Evolutionary conservation across 2,888 invertebrate genomes (phyloP), one percentile per base, ranked within the genome.

Genomic region (Campoplex capitator): DNA sequence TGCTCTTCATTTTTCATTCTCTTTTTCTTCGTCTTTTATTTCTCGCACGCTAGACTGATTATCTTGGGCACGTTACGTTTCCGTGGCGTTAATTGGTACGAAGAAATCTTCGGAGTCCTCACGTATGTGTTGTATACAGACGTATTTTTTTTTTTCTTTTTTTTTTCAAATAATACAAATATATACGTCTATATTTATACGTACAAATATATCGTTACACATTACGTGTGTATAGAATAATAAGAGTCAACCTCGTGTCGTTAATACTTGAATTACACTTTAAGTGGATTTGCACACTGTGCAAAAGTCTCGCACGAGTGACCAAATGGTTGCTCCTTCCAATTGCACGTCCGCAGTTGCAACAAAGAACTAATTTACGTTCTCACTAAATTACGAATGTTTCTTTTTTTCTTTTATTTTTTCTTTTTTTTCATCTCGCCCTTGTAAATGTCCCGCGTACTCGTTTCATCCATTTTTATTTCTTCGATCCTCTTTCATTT

Each of bases 11-110:
- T 65, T 32, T 62, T 32, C 71, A 35, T 80, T 38, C 74, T 65
- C 65, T 65, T 80, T 51, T 81, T 54, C 28, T 67, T 79, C 65
- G 32, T 65, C 58, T 83, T 81, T 76, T 84, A 67, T 81, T 81
- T 86, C 81, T 85, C 73, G 81, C 88, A 87, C 87, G 87, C 88
- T 88, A 89, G 87, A 84, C 84, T 88, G 88, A 88, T 89, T 89
- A 89, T 89, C 88, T 89, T 86, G 88, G 87, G 88, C 87, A 84
- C 84, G 85, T 79, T 87, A 86, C 87, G 84, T 89, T 89, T 89
- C 87, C 87, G 85, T 82, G 85, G 87, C 87, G 87, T 89, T 90
- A 88, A 90, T 90, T 84, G 88, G 88, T 88, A 88, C 85, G 84
- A 87, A 90, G 90, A 90, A 90, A 90, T 90, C 86, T 67, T 81